A percentile compares a stretch with the other conserved stretches of the same genome.
Conservation (phyloP, 2,113 vertebrate genomes). For the Microtus montanus region DNA sequence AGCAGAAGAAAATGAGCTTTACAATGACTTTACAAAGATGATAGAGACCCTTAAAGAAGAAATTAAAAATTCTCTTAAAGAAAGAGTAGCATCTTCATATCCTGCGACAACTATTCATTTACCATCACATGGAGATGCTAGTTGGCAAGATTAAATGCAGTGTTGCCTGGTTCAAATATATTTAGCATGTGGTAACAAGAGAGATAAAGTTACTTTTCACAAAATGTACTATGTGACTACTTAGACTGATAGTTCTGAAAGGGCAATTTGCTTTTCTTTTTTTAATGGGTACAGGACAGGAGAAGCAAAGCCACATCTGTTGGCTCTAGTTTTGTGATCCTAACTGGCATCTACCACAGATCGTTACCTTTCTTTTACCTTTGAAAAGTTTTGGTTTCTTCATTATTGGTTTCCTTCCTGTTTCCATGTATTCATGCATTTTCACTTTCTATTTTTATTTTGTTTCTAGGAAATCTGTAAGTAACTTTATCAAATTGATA, state of each 20-base stretch:
- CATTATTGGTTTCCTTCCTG: neutral
- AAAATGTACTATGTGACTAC: slow-evolving; percentile 47
- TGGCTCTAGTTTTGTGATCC: neutral
- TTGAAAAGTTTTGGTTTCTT: neutral
- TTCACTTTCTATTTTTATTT: slow-evolving; percentile 36
- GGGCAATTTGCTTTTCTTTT: slow-evolving; percentile 12
- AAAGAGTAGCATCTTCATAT: neutral
- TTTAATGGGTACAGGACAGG: neutral
- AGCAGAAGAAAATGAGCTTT: too few species aligned
- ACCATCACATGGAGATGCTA: neutral
- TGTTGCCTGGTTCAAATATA: neutral
- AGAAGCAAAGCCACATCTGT: neutral
- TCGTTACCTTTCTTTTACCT: neutral
- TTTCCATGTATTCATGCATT: neutral
- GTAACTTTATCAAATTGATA: slow-evolving; percentile 46
- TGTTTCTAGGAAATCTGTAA: slow-evolving; percentile 63
- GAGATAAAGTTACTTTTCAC: slow-evolving; percentile 31
- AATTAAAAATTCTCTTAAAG: too few species aligned
- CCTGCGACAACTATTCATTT: neutral
- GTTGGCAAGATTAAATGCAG: neutral
- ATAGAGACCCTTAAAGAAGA: too few species aligned
- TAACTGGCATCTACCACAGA: neutral
- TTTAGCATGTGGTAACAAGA: neutral
- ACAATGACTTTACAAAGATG: too few species aligned
- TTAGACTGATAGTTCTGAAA: slow-evolving; percentile 18